Evolutionary conservation across 2,113 vertebrate species (phyloP).

Genomic region (Ranitomeya imitator): DNA sequence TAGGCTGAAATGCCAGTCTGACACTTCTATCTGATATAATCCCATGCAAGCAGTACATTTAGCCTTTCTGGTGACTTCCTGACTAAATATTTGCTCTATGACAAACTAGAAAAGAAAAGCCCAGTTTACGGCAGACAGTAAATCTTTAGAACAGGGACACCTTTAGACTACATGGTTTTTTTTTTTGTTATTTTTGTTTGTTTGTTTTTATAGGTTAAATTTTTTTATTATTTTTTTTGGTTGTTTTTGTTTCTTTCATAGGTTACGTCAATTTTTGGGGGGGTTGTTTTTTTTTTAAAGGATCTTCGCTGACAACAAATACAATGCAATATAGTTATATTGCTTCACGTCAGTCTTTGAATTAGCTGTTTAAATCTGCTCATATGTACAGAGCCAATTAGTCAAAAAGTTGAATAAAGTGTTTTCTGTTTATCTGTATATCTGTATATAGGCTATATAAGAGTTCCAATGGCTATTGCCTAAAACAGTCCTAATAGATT

Average conservation of each 20-base stretch:
- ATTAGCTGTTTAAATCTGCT: background rate
- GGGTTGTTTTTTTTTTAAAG: no score
- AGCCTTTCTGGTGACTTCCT: background rate
- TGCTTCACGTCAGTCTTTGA: background rate
- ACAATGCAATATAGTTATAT: background rate
- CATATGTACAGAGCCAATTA: background rate
- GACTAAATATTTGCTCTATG: slow-evolving; percentile 57
- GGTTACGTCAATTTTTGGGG: no score
- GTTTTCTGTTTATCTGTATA: no score
- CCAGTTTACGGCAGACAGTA: slow-evolving; percentile 57
- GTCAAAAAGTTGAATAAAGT: no score
- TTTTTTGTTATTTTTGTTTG: no score
- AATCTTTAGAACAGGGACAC: slow-evolving; percentile 29
- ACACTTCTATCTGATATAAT: background rate
- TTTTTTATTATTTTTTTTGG: no score
- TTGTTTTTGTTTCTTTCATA: no score
- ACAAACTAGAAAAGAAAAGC: slow-evolving; percentile 30
- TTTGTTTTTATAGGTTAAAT: no score
- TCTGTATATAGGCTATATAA: no score
- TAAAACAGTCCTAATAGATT: no score
- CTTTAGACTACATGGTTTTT: background rate
- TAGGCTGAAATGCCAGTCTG: slow-evolving; percentile 18
- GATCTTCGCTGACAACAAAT: background rate
- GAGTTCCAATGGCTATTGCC: no score
- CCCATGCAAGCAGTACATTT: background rate